Percentiles rank a stretch among this genome's conserved stretches.
phyloP scores from a whole-genome alignment of 2,888 invertebrate species.

The Orgyia antiqua region DNA sequence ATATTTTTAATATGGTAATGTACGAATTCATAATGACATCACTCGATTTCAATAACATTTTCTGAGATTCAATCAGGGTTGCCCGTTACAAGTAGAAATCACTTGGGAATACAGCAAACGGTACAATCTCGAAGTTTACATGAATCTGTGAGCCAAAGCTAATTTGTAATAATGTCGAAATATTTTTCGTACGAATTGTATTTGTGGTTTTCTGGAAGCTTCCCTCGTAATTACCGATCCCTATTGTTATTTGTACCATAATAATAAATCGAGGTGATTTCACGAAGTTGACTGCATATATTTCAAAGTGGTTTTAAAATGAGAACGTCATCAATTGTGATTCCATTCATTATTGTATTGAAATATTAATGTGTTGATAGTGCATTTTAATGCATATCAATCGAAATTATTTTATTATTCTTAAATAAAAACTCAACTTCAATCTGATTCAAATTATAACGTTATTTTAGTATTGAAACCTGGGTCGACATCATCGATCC shows the following conservation, averaged over 20 bases:
- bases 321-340: too few relatives aligned
- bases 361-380: too few relatives aligned
- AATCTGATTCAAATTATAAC: too few relatives aligned
- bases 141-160: constrained; percentile 11
- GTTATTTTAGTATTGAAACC: too few relatives aligned
- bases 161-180: constrained; percentile 21
- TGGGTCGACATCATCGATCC: too few relatives aligned
- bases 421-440: too few relatives aligned
- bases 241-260: constrained; percentile 8
- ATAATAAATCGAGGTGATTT: neutral
- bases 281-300: too few relatives aligned
- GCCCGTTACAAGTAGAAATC: constrained; percentile 5
- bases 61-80: constrained; percentile 9
- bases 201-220: constrained; percentile 7
- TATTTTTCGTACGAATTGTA: constrained; percentile 9
- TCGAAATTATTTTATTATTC: too few relatives aligned
- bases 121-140: constrained; percentile 14
- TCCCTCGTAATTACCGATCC: constrained; percentile 8
- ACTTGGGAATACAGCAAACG: constrained; percentile 13
- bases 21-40: constrained; percentile 4
- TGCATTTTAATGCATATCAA: too few relatives aligned
- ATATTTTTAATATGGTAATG: too few relatives aligned
- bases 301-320: too few relatives aligned
- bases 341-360: too few relatives aligned
- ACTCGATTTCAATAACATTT: constrained; percentile 11